Evolutionary conservation across 2,888 invertebrate genomes (phyloP).

Genomic region (Protonemura montana): DNA sequence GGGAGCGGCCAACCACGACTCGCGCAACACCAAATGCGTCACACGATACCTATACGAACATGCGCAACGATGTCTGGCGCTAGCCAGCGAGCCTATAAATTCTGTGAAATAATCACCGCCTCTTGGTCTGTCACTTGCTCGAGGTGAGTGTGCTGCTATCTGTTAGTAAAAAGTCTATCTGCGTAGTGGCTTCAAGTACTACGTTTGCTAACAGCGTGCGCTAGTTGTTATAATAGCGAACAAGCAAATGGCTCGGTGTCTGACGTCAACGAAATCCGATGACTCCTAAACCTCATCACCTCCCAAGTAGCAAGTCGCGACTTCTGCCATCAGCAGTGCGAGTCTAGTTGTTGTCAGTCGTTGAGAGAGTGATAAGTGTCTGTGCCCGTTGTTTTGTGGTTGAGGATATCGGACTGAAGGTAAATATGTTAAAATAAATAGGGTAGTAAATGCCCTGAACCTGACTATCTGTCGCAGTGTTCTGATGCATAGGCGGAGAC

Average conservation of each 20-base stretch:
- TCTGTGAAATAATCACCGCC: background rate
- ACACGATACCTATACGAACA: background rate
- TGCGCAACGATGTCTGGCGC: background rate
- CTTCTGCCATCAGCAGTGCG: background rate
- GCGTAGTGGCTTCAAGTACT: too few relatives aligned
- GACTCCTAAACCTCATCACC: background rate
- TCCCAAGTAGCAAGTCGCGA: background rate
- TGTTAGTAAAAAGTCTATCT: background rate
- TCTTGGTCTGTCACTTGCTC: background rate
- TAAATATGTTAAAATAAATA: background rate
- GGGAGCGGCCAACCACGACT: constrained; percentile 55
- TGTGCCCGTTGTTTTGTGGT: background rate
- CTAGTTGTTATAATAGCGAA: background rate
- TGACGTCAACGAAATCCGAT: constrained; percentile 7
- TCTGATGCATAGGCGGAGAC: background rate
- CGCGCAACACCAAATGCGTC: constrained; percentile 12
- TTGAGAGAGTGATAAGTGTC: background rate
- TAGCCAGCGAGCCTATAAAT: constrained; percentile 30
- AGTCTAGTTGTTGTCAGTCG: background rate
- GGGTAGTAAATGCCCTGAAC: background rate
- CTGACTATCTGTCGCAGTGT: background rate
- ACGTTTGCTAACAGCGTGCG: background rate
- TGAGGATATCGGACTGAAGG: background rate
- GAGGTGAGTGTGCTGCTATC: background rate
- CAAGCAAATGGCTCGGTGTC: background rate